These are phyloP conservation scores for Oryzias sinensis DNA, from an alignment of 2,797 vertebrate genomes.

Conservation along the genomic window DNA sequence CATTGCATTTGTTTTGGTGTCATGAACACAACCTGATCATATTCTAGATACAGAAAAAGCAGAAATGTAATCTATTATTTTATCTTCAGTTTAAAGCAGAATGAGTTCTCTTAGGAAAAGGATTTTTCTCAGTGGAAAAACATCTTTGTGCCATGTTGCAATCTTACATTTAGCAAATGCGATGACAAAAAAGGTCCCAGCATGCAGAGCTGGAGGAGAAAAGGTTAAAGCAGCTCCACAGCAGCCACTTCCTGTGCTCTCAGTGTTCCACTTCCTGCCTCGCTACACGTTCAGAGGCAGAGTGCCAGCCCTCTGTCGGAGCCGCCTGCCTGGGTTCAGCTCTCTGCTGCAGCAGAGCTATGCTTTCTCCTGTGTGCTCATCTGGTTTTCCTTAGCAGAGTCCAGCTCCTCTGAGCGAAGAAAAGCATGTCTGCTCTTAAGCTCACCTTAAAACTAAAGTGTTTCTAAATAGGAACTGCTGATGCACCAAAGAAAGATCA, in stretches of 20 bases:
- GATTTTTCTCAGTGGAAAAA: no score
- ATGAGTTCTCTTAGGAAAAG: no score
- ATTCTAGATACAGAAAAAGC: no score
- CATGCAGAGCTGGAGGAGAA: slow-evolving; percentile 20
- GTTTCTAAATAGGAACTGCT: background rate
- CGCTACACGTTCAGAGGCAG: slow-evolving; percentile 36
- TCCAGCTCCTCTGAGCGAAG: slow-evolving; percentile 5
- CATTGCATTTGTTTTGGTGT: no score
- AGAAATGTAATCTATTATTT: no score
- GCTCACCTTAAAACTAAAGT: slow-evolving; percentile 8
- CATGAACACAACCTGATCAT: no score
- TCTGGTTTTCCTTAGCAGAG: slow-evolving; percentile 46
- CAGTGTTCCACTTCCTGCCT: slow-evolving; percentile 65
- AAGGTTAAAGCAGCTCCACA: slow-evolving; percentile 35
- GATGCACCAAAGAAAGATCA: background rate
- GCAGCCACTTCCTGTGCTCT: slow-evolving; percentile 63
- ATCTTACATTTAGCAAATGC: background rate
- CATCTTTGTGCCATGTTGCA: no score
- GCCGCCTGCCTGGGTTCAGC: slow-evolving; percentile 17
- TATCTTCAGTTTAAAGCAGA: no score
- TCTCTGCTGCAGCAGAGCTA: slow-evolving; percentile 24
- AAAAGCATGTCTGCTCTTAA: slow-evolving; percentile 17
- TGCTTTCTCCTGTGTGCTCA: slow-evolving; percentile 17
- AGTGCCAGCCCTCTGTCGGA: slow-evolving; percentile 35
- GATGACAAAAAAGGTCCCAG: slow-evolving; percentile 25